Percentiles rank a stretch among this genome's conserved stretches.
phyloP scores from a whole-genome alignment of 2,888 invertebrate species.

The Brenthis ino region DNA sequence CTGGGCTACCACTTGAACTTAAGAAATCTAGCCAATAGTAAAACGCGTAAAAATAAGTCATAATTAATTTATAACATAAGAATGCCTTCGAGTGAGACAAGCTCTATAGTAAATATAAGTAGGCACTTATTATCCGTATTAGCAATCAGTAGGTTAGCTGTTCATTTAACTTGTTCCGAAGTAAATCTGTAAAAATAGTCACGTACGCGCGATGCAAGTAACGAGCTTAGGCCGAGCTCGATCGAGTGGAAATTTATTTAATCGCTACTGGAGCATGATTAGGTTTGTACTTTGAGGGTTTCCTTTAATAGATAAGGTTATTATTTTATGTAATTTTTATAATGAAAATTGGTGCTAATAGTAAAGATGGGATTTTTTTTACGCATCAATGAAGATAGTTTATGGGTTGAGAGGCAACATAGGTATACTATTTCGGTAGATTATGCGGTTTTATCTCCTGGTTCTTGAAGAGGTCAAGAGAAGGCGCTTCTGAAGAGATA shows the following conservation, averaged over 20 bases:
- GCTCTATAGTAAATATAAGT: neutral
- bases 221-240: slow-evolving; percentile 31
- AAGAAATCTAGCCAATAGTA: too few species aligned
- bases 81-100: neutral
- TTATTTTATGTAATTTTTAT: slow-evolving; percentile 1
- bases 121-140: slow-evolving; percentile 15
- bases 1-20: too few species aligned
- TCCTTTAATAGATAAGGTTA: slow-evolving; percentile 10
- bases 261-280: slow-evolving; percentile 36
- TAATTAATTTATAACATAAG: slow-evolving; percentile 2
- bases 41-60: neutral
- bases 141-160: slow-evolving; percentile 13
- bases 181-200: slow-evolving; percentile 31
- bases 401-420: neutral
- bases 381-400: neutral
- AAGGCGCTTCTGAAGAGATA: too few species aligned
- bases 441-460: too few species aligned
- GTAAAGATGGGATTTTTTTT: too few species aligned
- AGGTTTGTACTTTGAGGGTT: slow-evolving; percentile 28
- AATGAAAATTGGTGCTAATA: neutral
- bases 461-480: too few species aligned
- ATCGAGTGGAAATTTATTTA: slow-evolving; percentile 38
- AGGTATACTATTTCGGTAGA: neutral
- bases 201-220: slow-evolving; percentile 28
- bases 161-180: slow-evolving; percentile 25